These are phyloP conservation scores for Riparia riparia DNA, from an alignment of 2,113 vertebrate genomes.

Conservation along the genomic window DNA sequence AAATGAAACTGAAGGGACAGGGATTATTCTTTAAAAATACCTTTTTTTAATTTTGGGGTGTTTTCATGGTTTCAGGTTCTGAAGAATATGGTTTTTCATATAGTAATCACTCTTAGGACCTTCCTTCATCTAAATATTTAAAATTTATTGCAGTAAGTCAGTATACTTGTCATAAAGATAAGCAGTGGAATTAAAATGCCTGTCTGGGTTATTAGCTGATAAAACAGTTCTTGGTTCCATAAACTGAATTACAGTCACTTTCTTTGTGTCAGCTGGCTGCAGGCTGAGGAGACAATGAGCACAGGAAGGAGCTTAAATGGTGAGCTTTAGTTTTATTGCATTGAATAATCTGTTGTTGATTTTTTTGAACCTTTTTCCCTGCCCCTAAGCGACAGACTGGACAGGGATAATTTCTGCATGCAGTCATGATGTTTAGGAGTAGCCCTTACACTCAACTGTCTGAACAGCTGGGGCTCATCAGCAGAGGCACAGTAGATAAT, in stretches of 20 bases:
- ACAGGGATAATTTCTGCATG: rapidly evolving
- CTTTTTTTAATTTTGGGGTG: not conserved
- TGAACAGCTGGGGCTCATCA: rapidly evolving
- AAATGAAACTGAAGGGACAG: not conserved
- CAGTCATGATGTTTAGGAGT: not conserved
- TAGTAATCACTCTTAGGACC: not conserved
- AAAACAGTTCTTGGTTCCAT: conserved; percentile 64
- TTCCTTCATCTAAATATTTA: conserved; percentile 27
- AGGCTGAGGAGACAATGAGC: conserved; percentile 20
- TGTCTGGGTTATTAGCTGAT: conserved; percentile 55
- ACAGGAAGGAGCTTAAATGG: conserved; percentile 3
- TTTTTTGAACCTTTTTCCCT: not conserved
- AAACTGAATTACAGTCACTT: conserved; percentile 59
- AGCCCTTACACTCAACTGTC: rapidly evolving
- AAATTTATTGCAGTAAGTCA: conserved; percentile 34
- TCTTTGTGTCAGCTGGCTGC: conserved; percentile 63
- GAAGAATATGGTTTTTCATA: not conserved
- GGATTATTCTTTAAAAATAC: not conserved
- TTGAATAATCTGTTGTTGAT: not conserved
- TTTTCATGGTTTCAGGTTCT: not conserved
- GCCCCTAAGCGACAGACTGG: not conserved
- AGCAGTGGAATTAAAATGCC: conserved; percentile 56
- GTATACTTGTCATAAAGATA: conserved; percentile 67
- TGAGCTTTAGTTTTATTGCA: conserved; percentile 14
- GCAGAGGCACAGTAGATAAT: rapidly evolving